phyloP scores from a whole-genome alignment of 2,113 vertebrate genomes.

The Phalacrocorax brasilianus region DNA sequence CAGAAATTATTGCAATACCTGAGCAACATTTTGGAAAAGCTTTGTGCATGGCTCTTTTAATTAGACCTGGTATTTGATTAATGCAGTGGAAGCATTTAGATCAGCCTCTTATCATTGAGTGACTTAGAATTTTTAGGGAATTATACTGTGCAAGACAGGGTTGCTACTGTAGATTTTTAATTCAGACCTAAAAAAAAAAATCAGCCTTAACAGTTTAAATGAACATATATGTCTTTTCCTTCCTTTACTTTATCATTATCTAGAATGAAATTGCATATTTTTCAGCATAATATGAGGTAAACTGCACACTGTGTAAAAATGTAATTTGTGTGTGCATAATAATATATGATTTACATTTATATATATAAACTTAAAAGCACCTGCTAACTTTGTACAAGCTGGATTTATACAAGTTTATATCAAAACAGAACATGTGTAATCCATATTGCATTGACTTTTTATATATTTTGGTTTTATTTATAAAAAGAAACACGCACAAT shows the following conservation, averaged over 20 bases:
- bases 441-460: slow-evolving; percentile 23
- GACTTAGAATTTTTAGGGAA: slow-evolving; percentile 93
- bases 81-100: slow-evolving; percentile 94
- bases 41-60: slow-evolving; percentile 99
- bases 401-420: slow-evolving; percentile 10
- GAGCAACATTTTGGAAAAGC: slow-evolving; percentile 99
- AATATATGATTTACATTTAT: slow-evolving; percentile 15
- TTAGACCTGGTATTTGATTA: slow-evolving; percentile 99
- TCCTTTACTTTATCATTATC: slow-evolving; percentile 36
- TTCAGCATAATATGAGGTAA: background rate
- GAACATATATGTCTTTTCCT: slow-evolving; percentile 42
- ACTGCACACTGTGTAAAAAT: background rate
- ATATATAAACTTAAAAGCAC: slow-evolving; percentile 24
- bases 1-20: slow-evolving; percentile 99
- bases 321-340: slow-evolving; percentile 32
- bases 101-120: slow-evolving; percentile 97
- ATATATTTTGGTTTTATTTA: slow-evolving; percentile 49
- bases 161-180: slow-evolving; percentile 78
- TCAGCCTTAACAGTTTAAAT: slow-evolving; percentile 55
- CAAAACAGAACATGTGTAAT: background rate
- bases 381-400: slow-evolving; percentile 15
- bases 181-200: slow-evolving; percentile 56
- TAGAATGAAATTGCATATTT: slow-evolving; percentile 21
- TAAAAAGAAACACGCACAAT: background rate
- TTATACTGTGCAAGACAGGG: slow-evolving; percentile 88